phyloP scores from a whole-genome alignment of 2,888 invertebrate genomes.

The Yponomeuta evonymella region DNA sequence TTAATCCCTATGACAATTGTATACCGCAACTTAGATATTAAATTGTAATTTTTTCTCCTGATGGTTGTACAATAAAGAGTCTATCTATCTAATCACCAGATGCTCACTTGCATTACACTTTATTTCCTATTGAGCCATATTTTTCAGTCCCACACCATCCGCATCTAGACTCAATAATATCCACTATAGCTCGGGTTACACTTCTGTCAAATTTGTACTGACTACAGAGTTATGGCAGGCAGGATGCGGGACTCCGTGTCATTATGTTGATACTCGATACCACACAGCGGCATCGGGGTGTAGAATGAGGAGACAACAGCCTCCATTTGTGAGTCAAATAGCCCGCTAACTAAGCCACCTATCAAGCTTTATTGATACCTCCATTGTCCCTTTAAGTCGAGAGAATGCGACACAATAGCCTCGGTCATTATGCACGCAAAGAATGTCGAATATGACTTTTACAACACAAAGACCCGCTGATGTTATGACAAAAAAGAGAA shows the following conservation, averaged over 20 bases:
- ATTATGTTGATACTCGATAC: background rate
- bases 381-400: background rate
- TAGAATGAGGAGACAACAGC: background rate
- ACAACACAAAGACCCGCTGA: conserved; percentile 11
- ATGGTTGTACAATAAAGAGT: too few relatives aligned
- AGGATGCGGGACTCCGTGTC: background rate
- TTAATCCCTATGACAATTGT: too few relatives aligned
- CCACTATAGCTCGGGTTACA: background rate
- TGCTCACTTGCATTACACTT: too few relatives aligned
- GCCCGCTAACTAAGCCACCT: background rate
- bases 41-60: too few relatives aligned
- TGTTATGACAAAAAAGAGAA: conserved; percentile 21
- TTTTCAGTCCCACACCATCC: too few relatives aligned
- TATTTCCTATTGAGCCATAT: too few relatives aligned
- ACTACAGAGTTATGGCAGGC: background rate
- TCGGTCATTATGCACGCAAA: conserved; percentile 21
- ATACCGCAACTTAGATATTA: too few relatives aligned
- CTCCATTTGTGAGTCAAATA: background rate
- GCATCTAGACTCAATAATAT: too few relatives aligned
- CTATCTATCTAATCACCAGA: too few relatives aligned
- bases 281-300: background rate
- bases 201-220: background rate
- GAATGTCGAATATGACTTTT: conserved; percentile 17
- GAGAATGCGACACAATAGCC: conserved; percentile 2
- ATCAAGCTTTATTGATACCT: background rate